Evolutionary conservation across 2,797 vertebrate species (phyloP), one percentile per base, ranked within the genome.

Genomic region (Phaenicophaeus curvirostris): DNA sequence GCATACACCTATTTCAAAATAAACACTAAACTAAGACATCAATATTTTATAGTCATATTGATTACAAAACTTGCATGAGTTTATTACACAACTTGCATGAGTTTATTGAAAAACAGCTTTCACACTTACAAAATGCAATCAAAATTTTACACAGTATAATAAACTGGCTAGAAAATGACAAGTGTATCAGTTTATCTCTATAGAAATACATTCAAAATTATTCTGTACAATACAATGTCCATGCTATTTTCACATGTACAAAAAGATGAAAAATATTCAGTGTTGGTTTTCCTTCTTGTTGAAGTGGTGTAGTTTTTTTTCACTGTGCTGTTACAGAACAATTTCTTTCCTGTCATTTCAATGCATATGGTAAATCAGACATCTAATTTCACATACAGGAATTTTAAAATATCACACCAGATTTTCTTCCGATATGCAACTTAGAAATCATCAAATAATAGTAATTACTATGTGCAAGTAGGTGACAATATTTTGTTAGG

Each of bases 251-350:
- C 15, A 41, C 23, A 67, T 59, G 8, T 8, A 57, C 61, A n/a
- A 75, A 90, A 58, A 35, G 8, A 10, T n/a, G 14, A 65, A 66
- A 90, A 61, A 31, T n/a, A 90, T 27, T 61, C 30, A 75, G 6
- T 4, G 1, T 37, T 31, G 6, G 67, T 41, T 8, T n/a, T n/a
- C n/a, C 1, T 1, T 91, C 39, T 57, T 83, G 20, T 74, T 94
- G 50, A 59, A 39, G 58, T 21, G 18, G 16, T 30, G 5, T 1
- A 0, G 0, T 4, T 50, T 58, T 68, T n/a, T 25, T 31, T 27
- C 13, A 37, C 62, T 66, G 11, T 31, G 28, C 1, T 48, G 7
- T 51, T 85, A 42, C 21, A 55, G 35, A 89, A 71, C 11, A 33
- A 21, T 23, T 21, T 16, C 73, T 92, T 92, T 74, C 13, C 23